These are phyloP conservation scores for Calliphora vomitoria DNA, from an alignment of 2,888 invertebrate genomes.

Conservation along the genomic window DNA sequence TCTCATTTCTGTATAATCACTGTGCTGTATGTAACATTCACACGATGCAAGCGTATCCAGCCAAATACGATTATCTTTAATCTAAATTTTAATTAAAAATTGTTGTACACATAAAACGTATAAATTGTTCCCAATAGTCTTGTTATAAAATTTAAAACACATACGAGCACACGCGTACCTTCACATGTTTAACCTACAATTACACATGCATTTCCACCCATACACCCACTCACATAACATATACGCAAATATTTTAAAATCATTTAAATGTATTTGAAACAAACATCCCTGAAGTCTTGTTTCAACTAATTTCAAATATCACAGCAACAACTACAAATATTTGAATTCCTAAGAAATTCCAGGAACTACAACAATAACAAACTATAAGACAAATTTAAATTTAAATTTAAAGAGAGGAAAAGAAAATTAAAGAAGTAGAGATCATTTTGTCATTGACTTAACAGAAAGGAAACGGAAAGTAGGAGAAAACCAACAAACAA, in stretches of 20 bases:
- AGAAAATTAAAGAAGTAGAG: neutral
- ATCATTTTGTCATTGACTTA: constrained; percentile 48
- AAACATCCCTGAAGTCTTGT: constrained; percentile 33
- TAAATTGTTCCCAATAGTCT: constrained; percentile 61
- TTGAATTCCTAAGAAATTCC: neutral
- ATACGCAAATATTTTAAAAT: constrained; percentile 13
- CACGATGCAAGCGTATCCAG: neutral
- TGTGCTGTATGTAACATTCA: neutral
- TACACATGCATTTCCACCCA: constrained; percentile 6
- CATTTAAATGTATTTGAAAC: neutral
- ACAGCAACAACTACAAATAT: neutral
- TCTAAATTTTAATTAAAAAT: constrained; percentile 67
- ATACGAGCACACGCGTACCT: constrained; percentile 1
- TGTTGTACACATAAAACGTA: constrained; percentile 36
- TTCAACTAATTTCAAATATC: constrained; percentile 24
- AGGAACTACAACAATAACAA: constrained; percentile 4
- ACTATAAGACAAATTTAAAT: neutral
- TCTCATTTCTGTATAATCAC: neutral
- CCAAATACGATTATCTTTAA: constrained; percentile 36
- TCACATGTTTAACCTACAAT: constrained; percentile 8
- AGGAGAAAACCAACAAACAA: neutral
- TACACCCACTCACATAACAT: neutral
- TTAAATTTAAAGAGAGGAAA: neutral
- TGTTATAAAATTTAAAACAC: constrained; percentile 54
- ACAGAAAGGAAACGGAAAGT: constrained; percentile 19